Evolutionary conservation across 2,888 invertebrate genomes (phyloP).

Genomic region (Drosophila lutescens): DNA sequence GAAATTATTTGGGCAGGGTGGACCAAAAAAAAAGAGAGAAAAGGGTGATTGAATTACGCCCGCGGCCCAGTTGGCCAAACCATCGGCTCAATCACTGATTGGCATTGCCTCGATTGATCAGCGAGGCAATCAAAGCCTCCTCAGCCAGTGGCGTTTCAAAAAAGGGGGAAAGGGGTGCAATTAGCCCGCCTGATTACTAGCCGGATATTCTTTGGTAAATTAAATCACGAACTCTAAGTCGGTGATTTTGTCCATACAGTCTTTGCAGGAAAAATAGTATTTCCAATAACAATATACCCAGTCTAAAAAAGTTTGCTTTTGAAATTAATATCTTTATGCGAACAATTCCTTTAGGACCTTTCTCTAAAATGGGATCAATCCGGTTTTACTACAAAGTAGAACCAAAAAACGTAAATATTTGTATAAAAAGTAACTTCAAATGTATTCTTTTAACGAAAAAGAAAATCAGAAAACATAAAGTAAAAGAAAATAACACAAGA

Average conservation of each 20-base stretch:
- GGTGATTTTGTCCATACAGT: neutral
- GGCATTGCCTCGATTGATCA: slow-evolving; percentile 53
- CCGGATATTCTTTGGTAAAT: neutral
- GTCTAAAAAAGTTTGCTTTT: no score
- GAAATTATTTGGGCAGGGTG: slow-evolving; percentile 51
- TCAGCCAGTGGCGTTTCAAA: neutral
- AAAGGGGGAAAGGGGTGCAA: neutral
- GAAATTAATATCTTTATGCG: no score
- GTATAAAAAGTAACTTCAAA: no score
- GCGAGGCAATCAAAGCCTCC: slow-evolving; percentile 61
- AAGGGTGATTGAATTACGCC: slow-evolving; percentile 29
- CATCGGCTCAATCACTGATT: slow-evolving; percentile 36
- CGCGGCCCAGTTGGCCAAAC: slow-evolving; percentile 42
- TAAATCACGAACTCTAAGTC: neutral
- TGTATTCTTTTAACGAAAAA: no score
- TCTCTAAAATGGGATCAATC: no score
- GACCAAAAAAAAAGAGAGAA: neutral
- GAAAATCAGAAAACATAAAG: no score
- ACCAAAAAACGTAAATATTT: no score
- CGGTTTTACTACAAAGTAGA: no score
- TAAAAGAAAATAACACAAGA: no score
- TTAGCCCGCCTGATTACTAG: neutral
- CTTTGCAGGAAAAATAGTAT: no score
- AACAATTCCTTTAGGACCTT: no score
- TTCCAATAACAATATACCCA: no score